These are phyloP conservation scores for Anhinga rufa DNA, from an alignment of 2,113 vertebrate genomes.

Conservation along the genomic window DNA sequence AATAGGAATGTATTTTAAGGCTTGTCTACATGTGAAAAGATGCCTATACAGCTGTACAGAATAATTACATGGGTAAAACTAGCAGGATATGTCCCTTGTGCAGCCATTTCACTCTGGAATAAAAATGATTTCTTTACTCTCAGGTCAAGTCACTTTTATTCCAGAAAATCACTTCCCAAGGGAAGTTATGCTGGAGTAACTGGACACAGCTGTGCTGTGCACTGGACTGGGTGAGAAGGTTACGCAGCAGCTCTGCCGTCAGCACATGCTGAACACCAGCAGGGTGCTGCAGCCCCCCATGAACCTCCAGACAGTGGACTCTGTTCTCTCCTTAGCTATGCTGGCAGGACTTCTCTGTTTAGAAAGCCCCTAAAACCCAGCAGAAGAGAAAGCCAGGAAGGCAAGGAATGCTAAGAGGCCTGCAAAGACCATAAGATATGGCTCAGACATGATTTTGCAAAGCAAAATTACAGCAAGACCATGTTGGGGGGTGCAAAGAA, in stretches of 20 bases:
- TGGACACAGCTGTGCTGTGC: neutral
- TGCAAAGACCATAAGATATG: neutral
- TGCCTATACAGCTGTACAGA: neutral
- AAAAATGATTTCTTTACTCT: neutral
- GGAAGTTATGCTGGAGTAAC: neutral
- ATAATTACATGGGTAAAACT: neutral
- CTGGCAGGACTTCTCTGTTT: neutral
- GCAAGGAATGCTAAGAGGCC: neutral
- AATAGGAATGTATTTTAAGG: neutral
- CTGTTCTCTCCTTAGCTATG: accelerated
- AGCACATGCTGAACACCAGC: too few relatives aligned
- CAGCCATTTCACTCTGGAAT: neutral
- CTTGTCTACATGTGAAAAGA: neutral
- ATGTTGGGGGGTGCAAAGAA: neutral
- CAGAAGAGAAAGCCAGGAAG: neutral
- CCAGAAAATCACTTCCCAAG: neutral
- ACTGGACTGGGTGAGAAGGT: neutral
- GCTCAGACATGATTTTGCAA: neutral
- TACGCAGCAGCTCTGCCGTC: neutral
- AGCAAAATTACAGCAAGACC: neutral
- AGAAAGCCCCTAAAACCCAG: neutral
- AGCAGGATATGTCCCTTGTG: neutral
- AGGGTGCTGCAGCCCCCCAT: neutral
- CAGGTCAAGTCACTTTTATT: neutral
- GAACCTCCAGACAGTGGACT: accelerated